Evolutionary conservation across 2,888 invertebrate species (phyloP).

Genomic region (Phortica magna): DNA sequence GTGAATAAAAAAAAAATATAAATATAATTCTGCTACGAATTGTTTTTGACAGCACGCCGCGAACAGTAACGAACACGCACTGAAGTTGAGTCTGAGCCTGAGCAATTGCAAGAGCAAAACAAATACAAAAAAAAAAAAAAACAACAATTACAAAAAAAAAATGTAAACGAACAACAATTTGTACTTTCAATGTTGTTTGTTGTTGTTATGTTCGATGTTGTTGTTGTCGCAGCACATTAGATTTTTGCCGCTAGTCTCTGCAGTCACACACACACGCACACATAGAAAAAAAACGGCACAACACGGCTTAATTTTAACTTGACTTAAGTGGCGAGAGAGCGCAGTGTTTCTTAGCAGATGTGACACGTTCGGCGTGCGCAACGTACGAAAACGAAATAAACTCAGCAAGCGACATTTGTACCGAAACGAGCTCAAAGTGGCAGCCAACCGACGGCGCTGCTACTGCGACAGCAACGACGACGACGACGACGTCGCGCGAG

Average conservation of each 20-base stretch:
- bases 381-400: conserved; percentile 75
- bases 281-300: too few relatives aligned
- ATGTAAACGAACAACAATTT: background rate
- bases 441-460: conserved; percentile 61
- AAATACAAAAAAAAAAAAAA: conserved; percentile 30
- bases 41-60: background rate
- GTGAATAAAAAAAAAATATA: background rate
- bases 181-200: background rate
- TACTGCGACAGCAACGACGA: conserved; percentile 37
- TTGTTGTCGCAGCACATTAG: background rate
- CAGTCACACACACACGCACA: too few relatives aligned
- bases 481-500: background rate
- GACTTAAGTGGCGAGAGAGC: background rate
- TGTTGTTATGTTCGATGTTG: background rate
- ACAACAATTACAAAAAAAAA: background rate
- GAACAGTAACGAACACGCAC: background rate
- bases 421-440: background rate
- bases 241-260: too few relatives aligned
- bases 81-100: conserved; percentile 12
- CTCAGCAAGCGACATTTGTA: conserved; percentile 51
- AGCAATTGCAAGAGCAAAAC: conserved; percentile 47
- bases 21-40: background rate
- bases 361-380: conserved; percentile 62
- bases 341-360: background rate
- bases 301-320: background rate